phyloP scores from a whole-genome alignment of 1,140 invertebrate species.

The Pachypeltis micranthus region DNA sequence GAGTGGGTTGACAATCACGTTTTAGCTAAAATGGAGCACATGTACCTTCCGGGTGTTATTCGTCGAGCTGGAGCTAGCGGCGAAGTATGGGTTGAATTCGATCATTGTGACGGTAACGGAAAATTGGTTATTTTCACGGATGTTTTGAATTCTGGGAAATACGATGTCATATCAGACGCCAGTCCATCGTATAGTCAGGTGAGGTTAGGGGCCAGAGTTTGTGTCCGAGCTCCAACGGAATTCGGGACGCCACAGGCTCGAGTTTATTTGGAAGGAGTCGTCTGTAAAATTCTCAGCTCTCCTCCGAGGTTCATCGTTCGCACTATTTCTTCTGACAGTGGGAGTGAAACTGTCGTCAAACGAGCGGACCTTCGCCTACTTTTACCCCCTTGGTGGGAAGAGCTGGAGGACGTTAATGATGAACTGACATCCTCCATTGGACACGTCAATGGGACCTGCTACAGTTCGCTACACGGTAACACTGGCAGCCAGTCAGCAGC shows the following conservation, averaged over 20 bases:
- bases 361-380: slow-evolving; percentile 80
- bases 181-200: slow-evolving; percentile 72
- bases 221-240: slow-evolving; percentile 41
- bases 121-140: slow-evolving; percentile 45
- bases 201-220: slow-evolving; percentile 49
- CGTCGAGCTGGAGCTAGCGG: slow-evolving; percentile 41
- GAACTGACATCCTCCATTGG: not conserved
- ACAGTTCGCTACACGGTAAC: slow-evolving; percentile 4
- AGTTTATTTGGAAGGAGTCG: slow-evolving; percentile 72
- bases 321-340: slow-evolving; percentile 40
- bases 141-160: slow-evolving; percentile 47
- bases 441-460: no score
- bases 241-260: slow-evolving; percentile 28
- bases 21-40: slow-evolving; percentile 65
- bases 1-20: slow-evolving; percentile 86
- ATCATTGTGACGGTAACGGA: slow-evolving; percentile 48
- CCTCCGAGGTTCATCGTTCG: slow-evolving; percentile 68
- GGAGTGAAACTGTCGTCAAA: slow-evolving; percentile 48
- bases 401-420: slow-evolving; percentile 58
- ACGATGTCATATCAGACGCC: slow-evolving; percentile 85
- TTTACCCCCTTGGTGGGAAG: slow-evolving; percentile 89
- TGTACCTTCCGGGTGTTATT: slow-evolving; percentile 74
- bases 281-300: slow-evolving; percentile 56
- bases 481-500: slow-evolving; percentile 13
- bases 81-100: slow-evolving; percentile 61